A percentile compares a stretch with the other conserved stretches of the same genome.
Evolutionary conservation across 2,113 vertebrate genomes (phyloP).

Genomic region (Perca schrenkii): DNA sequence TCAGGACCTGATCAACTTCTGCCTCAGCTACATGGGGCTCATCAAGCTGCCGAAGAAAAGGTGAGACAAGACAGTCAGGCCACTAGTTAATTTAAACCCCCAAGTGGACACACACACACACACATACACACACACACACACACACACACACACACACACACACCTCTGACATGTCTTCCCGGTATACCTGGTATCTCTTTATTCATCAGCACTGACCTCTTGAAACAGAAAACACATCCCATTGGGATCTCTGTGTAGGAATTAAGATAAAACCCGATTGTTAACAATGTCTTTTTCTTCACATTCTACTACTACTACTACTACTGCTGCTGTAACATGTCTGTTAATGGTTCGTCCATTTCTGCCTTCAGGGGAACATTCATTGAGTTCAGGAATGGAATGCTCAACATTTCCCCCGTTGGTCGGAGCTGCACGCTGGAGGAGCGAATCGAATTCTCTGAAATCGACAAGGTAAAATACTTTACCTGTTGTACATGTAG

Average conservation of each 20-base stretch:
- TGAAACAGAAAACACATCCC: neutral
- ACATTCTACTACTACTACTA: too few species aligned
- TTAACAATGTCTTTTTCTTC: neutral
- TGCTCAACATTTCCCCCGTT: slow-evolving; percentile 96
- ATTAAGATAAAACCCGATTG: neutral
- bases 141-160: too few species aligned
- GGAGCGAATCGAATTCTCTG: slow-evolving; percentile 94
- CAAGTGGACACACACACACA: neutral
- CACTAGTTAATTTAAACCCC: neutral
- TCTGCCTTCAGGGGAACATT: slow-evolving; percentile 91
- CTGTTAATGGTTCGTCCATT: accelerated
- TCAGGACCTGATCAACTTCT: slow-evolving; percentile 99
- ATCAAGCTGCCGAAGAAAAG: slow-evolving; percentile 98
- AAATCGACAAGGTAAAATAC: slow-evolving; percentile 92
- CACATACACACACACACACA: slow-evolving; percentile 20
- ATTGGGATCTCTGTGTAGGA: neutral
- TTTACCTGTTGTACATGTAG: neutral
- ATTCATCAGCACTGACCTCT: neutral
- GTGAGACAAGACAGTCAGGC: slow-evolving; percentile 73
- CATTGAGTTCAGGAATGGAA: slow-evolving; percentile 97
- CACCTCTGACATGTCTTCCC: neutral
- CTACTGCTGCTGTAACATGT: too few species aligned
- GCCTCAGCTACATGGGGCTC: slow-evolving; percentile 95
- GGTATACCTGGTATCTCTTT: neutral
- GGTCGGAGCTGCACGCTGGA: slow-evolving; percentile 95